These are phyloP conservation scores for Morpho helenor DNA, from an alignment of 2,888 invertebrate species.

Conservation along the genomic window DNA sequence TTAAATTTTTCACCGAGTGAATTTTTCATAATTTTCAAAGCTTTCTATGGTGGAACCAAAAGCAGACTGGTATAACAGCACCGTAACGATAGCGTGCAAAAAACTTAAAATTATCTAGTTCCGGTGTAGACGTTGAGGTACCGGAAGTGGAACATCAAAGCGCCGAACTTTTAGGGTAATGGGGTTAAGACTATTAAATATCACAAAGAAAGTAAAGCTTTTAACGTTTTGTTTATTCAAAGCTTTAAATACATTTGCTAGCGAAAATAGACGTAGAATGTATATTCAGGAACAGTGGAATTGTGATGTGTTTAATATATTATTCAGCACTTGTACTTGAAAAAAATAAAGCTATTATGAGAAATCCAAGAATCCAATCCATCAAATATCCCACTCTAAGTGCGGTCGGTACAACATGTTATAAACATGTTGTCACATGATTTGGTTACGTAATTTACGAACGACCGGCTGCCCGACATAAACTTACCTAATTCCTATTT, in stretches of 20 bases:
- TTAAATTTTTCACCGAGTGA: conserved; percentile 46
- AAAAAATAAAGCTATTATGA: too few relatives aligned
- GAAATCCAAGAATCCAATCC: too few relatives aligned
- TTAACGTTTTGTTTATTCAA: conserved; percentile 14
- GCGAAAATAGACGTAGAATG: too few relatives aligned
- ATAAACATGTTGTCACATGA: too few relatives aligned
- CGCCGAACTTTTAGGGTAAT: conserved; percentile 36
- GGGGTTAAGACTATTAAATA: conserved; percentile 28
- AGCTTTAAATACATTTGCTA: not conserved
- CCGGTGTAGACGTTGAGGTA: conserved; percentile 34
- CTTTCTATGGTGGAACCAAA: conserved; percentile 31
- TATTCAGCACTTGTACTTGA: too few relatives aligned
- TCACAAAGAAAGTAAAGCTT: conserved; percentile 17
- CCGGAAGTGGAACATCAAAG: conserved; percentile 44
- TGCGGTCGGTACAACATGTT: too few relatives aligned
- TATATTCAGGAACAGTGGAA: too few relatives aligned
- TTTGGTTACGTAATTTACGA: too few relatives aligned
- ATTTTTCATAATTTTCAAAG: conserved; percentile 31
- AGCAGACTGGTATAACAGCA: conserved; percentile 38
- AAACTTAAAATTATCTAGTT: conserved; percentile 40
- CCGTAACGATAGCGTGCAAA: conserved; percentile 39
- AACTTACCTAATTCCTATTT: too few relatives aligned
- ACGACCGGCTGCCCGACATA: too few relatives aligned
- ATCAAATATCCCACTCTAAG: too few relatives aligned
- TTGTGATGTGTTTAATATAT: too few relatives aligned